Evolutionary conservation across 2,888 invertebrate genomes (phyloP).

Genomic region (Onthophagus sagittarius): DNA sequence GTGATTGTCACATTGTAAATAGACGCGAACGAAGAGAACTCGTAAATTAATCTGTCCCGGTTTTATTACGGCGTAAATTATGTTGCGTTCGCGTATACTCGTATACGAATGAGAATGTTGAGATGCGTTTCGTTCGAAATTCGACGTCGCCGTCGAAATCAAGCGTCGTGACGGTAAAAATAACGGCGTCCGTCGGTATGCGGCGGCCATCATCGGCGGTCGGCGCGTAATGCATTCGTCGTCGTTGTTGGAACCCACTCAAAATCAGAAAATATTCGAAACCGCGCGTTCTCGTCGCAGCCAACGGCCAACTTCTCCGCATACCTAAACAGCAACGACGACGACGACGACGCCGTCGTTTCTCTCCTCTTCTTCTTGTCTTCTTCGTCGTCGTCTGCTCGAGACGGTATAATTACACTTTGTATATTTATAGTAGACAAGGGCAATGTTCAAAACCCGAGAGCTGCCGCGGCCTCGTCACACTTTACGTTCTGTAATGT

Average conservation of each 20-base stretch:
- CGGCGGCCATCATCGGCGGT: conserved; percentile 28
- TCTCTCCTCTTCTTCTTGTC: neutral
- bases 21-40: neutral
- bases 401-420: conserved; percentile 45
- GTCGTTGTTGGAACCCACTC: conserved; percentile 44
- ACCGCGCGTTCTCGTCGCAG: neutral
- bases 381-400: conserved; percentile 37
- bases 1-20: neutral
- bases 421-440: conserved; percentile 48
- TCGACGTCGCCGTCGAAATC: conserved; percentile 17
- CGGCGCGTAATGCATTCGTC: conserved; percentile 4
- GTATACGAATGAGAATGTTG: neutral
- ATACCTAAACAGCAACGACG: conserved; percentile 13
- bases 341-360: neutral
- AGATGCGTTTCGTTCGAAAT: neutral
- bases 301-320: neutral
- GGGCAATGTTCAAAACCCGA: conserved; percentile 43
- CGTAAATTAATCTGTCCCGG: neutral
- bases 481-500: neutral
- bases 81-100: neutral
- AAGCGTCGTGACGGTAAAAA: conserved; percentile 36
- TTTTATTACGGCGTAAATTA: neutral
- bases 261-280: conserved; percentile 42
- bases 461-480: conserved; percentile 19
- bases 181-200: conserved; percentile 43